phyloP scores from a whole-genome alignment of 2,797 vertebrate genomes.

The Melanotaenia trifasciata region DNA sequence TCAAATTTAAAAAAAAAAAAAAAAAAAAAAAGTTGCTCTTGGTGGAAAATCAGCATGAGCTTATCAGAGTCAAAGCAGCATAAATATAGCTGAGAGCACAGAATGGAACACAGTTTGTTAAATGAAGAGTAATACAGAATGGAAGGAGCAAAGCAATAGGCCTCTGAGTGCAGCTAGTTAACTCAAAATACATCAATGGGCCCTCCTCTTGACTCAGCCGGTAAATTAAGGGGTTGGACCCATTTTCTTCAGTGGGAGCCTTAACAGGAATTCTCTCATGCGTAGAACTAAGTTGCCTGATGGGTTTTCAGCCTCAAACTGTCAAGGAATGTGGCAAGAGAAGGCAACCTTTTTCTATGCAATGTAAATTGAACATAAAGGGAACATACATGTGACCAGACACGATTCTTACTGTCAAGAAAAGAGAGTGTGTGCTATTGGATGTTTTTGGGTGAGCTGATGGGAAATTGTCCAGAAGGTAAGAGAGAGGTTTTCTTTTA shows the following conservation, averaged over 20 bases:
- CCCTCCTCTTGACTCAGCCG: conserved; percentile 60
- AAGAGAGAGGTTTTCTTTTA: conserved; percentile 9
- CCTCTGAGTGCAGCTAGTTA: conserved; percentile 64
- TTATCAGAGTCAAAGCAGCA: conserved; percentile 17
- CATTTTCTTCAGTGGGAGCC: conserved; percentile 68
- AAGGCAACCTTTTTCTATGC: conserved; percentile 19
- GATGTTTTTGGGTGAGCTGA: conserved; percentile 37
- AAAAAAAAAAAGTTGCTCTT: conserved; percentile 26
- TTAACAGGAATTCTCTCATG: conserved; percentile 76
- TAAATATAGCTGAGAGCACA: conserved; percentile 24
- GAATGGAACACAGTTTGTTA: conserved; percentile 24
- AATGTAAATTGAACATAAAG: conserved; percentile 44
- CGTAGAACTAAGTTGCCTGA: conserved; percentile 64
- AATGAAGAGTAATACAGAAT: conserved; percentile 26
- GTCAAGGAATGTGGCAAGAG: conserved; percentile 45
- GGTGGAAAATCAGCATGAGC: background rate
- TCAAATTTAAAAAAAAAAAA: background rate
- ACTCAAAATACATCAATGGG: conserved; percentile 62
- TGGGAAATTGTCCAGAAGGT: conserved; percentile 14
- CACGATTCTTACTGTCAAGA: background rate
- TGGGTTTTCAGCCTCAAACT: conserved; percentile 68
- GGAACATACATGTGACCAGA: conserved; percentile 19
- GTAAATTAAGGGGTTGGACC: conserved; percentile 74
- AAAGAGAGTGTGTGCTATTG: conserved; percentile 4
- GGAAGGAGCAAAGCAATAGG: conserved; percentile 28